These are phyloP conservation scores for Chrysolina oricalcia DNA, from an alignment of 2,888 invertebrate genomes.

Conservation along the genomic window DNA sequence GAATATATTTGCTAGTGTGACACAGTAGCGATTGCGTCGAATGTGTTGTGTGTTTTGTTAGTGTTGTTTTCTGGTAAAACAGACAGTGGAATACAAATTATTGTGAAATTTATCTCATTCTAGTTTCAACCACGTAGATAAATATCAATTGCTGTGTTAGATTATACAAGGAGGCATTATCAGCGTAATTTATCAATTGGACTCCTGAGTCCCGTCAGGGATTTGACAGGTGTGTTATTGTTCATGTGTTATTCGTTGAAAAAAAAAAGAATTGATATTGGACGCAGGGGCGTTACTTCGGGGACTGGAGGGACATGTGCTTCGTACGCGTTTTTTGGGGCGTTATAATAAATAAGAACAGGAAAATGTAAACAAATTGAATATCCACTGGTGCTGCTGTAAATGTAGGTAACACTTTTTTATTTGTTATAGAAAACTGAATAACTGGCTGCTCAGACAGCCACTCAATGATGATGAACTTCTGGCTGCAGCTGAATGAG, in stretches of 20 bases:
- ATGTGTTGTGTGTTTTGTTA: constrained; percentile 34
- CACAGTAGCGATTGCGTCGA: constrained; percentile 26
- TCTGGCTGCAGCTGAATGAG: constrained; percentile 22
- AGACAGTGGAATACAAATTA: constrained; percentile 24
- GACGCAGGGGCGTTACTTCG: too few relatives aligned
- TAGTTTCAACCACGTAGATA: constrained; percentile 29
- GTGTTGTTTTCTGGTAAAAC: constrained; percentile 33
- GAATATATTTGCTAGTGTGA: constrained; percentile 32
- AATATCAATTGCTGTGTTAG: constrained; percentile 27
- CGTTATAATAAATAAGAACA: too few relatives aligned
- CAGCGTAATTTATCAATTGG: constrained; percentile 27
- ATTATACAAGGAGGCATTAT: constrained; percentile 29
- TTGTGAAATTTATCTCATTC: constrained; percentile 30
- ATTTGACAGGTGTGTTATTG: constrained; percentile 28
- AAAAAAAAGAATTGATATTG: too few relatives aligned
- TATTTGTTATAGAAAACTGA: constrained; percentile 26
- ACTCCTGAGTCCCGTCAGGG: constrained; percentile 33
- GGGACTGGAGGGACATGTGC: too few relatives aligned
- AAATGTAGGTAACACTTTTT: constrained; percentile 29
- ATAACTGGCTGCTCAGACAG: constrained; percentile 26
- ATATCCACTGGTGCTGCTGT: too few relatives aligned
- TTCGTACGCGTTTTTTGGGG: too few relatives aligned
- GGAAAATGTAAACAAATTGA: too few relatives aligned
- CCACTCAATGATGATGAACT: constrained; percentile 27
- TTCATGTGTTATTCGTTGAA: constrained; percentile 16